Conservation (phyloP, 2,797 vertebrate species). For the Labroides dimidiatus region DNA sequence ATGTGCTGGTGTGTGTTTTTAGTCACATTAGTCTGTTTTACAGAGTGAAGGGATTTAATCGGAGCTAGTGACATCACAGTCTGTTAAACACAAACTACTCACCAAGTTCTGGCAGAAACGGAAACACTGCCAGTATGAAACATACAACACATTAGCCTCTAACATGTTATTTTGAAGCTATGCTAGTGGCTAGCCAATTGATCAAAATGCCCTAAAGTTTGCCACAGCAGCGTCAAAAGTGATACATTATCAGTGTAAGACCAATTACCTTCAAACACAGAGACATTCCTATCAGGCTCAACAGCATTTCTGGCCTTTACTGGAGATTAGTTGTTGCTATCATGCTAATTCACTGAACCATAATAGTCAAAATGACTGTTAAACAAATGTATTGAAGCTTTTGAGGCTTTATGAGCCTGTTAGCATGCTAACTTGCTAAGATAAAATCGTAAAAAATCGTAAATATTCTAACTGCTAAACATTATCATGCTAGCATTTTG, state of each 20-base stretch:
- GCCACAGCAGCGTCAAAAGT: too few relatives aligned
- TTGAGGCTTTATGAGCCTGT: too few relatives aligned
- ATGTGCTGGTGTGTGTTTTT: background rate
- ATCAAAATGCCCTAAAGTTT: background rate
- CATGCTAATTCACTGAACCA: background rate
- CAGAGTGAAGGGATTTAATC: conserved; percentile 9
- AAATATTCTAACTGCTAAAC: too few relatives aligned
- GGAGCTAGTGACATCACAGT: conserved; percentile 53
- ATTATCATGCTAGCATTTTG: too few relatives aligned
- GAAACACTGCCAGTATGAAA: background rate
- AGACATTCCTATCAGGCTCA: background rate
- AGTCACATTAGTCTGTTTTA: conserved; percentile 31
- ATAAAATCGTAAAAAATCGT: too few relatives aligned
- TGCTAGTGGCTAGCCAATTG: background rate
- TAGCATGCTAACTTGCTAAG: too few relatives aligned
- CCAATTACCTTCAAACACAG: background rate
- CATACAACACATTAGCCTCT: background rate
- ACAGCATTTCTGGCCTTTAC: background rate
- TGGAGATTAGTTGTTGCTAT: background rate
- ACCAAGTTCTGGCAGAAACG: background rate
- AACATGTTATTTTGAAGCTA: background rate
- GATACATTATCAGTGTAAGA: background rate
- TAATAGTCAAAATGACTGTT: too few relatives aligned
- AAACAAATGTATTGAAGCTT: too few relatives aligned
- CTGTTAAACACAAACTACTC: background rate